Percentiles rank a stretch among this genome's conserved stretches.
These are phyloP conservation scores for Hydrolagus affinis DNA, from an alignment of 2,113 vertebrate genomes.

Conservation along the genomic window DNA sequence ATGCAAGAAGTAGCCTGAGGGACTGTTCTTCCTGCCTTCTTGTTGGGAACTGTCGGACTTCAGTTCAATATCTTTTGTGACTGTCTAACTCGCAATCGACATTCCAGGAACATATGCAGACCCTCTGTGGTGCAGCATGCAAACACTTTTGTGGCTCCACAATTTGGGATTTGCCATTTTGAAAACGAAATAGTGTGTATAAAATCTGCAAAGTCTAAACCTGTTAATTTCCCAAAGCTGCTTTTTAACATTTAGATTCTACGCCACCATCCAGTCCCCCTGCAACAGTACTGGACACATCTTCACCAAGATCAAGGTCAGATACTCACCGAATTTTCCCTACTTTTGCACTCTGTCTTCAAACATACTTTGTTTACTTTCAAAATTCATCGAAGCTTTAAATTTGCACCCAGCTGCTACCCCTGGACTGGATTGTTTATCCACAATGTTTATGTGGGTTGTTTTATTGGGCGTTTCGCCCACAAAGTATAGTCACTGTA, in stretches of 20 bases:
- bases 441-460: background rate
- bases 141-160: too few relatives aligned
- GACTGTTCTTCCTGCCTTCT: too few relatives aligned
- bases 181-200: too few relatives aligned
- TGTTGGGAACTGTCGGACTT: too few relatives aligned
- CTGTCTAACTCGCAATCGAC: too few relatives aligned
- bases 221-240: background rate
- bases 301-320: constrained; percentile 23
- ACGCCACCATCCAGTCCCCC: constrained; percentile 16
- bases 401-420: background rate
- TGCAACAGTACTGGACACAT: background rate
- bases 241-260: constrained; percentile 21
- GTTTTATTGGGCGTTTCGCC: background rate
- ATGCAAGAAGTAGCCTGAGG: too few relatives aligned
- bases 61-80: too few relatives aligned
- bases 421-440: background rate
- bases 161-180: too few relatives aligned
- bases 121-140: too few relatives aligned
- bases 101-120: too few relatives aligned
- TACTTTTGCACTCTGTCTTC: background rate
- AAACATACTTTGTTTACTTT: constrained; percentile 3
- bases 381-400: background rate
- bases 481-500: too few relatives aligned
- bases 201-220: background rate
- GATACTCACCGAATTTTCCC: background rate